Percentiles rank a stretch among this genome's conserved stretches.
Evolutionary conservation across 2,113 vertebrate species (phyloP).

Genomic region (Xerus inauris): DNA sequence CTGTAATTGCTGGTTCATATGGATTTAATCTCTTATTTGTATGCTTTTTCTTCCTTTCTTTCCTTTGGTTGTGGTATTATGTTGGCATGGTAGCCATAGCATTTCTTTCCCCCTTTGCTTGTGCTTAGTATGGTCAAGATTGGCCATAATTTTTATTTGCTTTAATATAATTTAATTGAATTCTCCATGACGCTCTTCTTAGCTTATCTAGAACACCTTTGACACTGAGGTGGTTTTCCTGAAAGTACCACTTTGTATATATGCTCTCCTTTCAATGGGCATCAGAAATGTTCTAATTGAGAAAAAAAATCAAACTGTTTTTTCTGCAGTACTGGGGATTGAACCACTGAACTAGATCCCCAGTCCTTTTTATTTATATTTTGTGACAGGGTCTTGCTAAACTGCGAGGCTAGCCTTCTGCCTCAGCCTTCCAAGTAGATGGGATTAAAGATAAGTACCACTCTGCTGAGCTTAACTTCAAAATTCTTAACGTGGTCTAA

Average conservation of each 20-base stretch:
- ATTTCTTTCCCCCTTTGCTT: slow-evolving; percentile 38
- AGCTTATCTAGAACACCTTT: neutral
- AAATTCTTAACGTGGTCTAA: neutral
- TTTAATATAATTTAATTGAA: slow-evolving; percentile 35
- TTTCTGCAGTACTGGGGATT: too few relatives aligned
- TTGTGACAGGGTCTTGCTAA: too few relatives aligned
- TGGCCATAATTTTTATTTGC: slow-evolving; percentile 12
- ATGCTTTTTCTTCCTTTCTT: slow-evolving; percentile 25
- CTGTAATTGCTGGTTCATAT: neutral
- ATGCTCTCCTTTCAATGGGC: neutral
- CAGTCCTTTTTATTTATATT: too few relatives aligned
- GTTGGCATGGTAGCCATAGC: neutral
- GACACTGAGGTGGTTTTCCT: neutral
- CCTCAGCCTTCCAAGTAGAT: neutral
- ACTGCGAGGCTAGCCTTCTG: neutral
- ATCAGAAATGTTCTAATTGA: neutral
- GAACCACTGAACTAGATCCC: too few relatives aligned
- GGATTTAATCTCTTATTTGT: slow-evolving; percentile 59
- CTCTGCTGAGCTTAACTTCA: neutral
- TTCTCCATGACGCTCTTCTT: slow-evolving; percentile 7
- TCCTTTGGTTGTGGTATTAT: slow-evolving; percentile 5
- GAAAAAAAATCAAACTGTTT: too few relatives aligned
- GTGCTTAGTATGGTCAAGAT: neutral
- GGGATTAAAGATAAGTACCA: neutral
- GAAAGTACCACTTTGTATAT: neutral